Percentiles rank a stretch among this genome's conserved stretches.
phyloP scores from a whole-genome alignment of 2,797 vertebrate genomes.

The Rallus crepitans region DNA sequence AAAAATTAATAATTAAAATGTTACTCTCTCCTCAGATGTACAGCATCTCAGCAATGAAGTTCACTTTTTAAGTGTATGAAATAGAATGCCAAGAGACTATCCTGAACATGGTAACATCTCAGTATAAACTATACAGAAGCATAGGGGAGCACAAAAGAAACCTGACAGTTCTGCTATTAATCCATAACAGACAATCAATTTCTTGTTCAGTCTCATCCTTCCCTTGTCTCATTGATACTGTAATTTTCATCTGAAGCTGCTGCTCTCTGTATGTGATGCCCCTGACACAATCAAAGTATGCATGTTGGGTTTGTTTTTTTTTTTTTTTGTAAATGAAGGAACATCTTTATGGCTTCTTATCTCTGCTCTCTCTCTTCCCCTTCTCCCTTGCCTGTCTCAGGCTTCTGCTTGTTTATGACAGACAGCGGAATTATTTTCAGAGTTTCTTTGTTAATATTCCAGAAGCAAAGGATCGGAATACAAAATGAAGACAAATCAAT shows the following conservation, averaged over 20 bases:
- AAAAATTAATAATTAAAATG: background rate
- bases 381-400: background rate
- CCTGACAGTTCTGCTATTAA: background rate
- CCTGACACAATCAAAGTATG: background rate
- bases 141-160: background rate
- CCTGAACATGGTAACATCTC: background rate
- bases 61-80: background rate
- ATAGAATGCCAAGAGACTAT: background rate
- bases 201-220: background rate
- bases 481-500: background rate
- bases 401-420: background rate
- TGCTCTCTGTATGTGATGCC: background rate
- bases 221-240: background rate
- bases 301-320: accelerated
- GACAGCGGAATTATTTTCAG: background rate
- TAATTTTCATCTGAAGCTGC: background rate
- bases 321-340: background rate
- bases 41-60: background rate
- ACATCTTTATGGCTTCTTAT: background rate
- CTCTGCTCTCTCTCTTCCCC: background rate
- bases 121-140: background rate
- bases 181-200: background rate
- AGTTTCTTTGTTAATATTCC: background rate
- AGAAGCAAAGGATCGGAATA: background rate
- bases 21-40: background rate